A percentile compares a stretch with the other conserved stretches of the same genome.
Evolutionary conservation across 2,888 invertebrate species (phyloP).

Genomic region (Cryptophagus acutangulus): DNA sequence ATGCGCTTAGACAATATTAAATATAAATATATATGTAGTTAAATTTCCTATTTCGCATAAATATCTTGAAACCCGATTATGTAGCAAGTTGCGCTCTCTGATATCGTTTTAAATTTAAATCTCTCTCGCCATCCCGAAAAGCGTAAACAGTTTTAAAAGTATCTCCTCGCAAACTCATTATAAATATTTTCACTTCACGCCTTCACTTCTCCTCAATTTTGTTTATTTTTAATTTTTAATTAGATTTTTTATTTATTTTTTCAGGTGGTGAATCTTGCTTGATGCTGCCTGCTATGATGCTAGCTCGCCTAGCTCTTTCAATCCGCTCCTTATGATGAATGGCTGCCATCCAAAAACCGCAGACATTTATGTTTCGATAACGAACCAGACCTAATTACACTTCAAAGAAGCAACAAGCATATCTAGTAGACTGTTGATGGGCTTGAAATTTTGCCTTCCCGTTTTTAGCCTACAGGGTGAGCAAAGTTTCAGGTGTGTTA

Average conservation of each 20-base stretch:
- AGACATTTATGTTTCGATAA: background rate
- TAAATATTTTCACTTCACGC: constrained; percentile 9
- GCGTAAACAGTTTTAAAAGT: constrained; percentile 9
- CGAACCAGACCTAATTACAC: background rate
- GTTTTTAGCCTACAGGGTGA: constrained; percentile 63
- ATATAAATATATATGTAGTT: too few relatives aligned
- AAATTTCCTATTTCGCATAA: too few relatives aligned
- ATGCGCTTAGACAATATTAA: too few relatives aligned
- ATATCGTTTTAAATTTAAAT: constrained; percentile 14
- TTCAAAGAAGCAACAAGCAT: background rate
- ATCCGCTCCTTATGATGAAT: background rate
- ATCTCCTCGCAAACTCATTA: constrained; percentile 17
- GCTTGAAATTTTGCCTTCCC: constrained; percentile 83
- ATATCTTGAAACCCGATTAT: too few relatives aligned
- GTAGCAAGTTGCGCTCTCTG: too few relatives aligned
- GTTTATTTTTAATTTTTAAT: constrained; percentile 29
- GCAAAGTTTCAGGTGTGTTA: constrained; percentile 85
- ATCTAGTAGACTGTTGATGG: constrained; percentile 29
- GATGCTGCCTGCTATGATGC: too few relatives aligned
- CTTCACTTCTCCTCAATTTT: constrained; percentile 1
- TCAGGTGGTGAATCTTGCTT: constrained; percentile 27
- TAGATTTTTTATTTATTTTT: constrained; percentile 33
- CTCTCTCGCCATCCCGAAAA: constrained; percentile 8
- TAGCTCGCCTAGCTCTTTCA: too few relatives aligned
- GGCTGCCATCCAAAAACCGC: background rate